Percentiles rank a stretch among this genome's conserved stretches.
Evolutionary conservation across 30 jellyfish, hydroid and myxozoan species (phyloP).

Genomic region (Hydractinia echinata): DNA sequence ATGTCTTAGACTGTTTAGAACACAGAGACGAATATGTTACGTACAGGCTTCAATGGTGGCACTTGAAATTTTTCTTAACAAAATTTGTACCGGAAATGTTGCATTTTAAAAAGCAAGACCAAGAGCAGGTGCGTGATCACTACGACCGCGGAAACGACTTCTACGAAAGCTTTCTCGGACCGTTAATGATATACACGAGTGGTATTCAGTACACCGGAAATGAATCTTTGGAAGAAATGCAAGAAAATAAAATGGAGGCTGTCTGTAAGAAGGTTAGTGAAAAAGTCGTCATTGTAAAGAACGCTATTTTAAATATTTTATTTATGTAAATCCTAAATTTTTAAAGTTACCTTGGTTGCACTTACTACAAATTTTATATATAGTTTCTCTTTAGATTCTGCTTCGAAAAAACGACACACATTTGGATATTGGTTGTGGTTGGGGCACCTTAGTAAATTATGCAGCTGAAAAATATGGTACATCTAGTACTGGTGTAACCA

Average conservation of each 20-base stretch:
- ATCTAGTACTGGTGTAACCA: constrained; percentile 62
- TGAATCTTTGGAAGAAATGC: constrained; percentile 81
- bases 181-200: constrained; percentile 74
- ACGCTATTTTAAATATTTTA: no score
- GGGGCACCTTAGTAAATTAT: constrained; percentile 83
- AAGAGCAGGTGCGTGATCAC: constrained; percentile 77
- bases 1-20: constrained; percentile 60
- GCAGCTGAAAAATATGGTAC: constrained; percentile 78
- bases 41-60: constrained; percentile 83
- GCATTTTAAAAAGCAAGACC: constrained; percentile 67
- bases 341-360: no score
- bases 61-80: constrained; percentile 68
- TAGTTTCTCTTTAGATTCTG: constrained; percentile 22
- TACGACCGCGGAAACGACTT: constrained; percentile 94
- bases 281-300: background rate
- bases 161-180: constrained; percentile 74
- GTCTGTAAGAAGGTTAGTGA: constrained; percentile 53
- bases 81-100: constrained; percentile 81
- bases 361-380: background rate
- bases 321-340: no score
- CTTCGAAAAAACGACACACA: constrained; percentile 44
- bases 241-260: constrained; percentile 49
- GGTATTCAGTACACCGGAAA: constrained; percentile 48
- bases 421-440: constrained; percentile 90
- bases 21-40: constrained; percentile 58